Evolutionary conservation across 2,888 invertebrate genomes (phyloP).

Genomic region (Linhomoeus sp.): DNA sequence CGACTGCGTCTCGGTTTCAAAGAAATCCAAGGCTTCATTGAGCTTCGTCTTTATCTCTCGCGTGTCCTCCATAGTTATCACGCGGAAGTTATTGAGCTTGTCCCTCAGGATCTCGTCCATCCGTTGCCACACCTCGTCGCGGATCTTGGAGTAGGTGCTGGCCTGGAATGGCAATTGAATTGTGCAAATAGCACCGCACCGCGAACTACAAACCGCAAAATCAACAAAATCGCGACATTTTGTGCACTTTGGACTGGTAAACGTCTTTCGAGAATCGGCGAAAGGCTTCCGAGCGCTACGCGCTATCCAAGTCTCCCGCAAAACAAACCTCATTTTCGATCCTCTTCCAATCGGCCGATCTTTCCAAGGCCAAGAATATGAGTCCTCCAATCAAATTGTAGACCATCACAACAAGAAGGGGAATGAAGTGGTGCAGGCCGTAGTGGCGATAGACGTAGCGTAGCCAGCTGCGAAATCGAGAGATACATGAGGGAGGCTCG

Average conservation of each 20-base stretch:
- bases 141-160: too few species aligned
- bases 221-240: too few species aligned
- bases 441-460: background rate
- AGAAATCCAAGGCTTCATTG: background rate
- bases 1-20: background rate
- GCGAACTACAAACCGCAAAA: too few species aligned
- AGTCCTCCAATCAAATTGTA: constrained; percentile 5
- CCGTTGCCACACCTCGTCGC: too few species aligned
- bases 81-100: background rate
- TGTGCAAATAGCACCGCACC: too few species aligned
- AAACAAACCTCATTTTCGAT: background rate
- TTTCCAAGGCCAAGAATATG: constrained; percentile 1
- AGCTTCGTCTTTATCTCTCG: background rate
- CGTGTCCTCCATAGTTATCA: background rate
- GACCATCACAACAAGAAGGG: constrained; percentile 1
- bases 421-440: constrained; percentile 4
- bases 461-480: too few species aligned
- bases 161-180: too few species aligned
- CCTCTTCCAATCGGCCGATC: background rate
- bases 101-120: too few species aligned
- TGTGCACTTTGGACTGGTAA: too few species aligned
- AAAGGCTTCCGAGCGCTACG: too few species aligned
- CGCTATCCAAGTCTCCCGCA: background rate
- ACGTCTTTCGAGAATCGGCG: too few species aligned
- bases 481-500: too few species aligned